Evolutionary conservation across 2,797 vertebrate genomes (phyloP).

Genomic region (Spondyliosoma cantharus): DNA sequence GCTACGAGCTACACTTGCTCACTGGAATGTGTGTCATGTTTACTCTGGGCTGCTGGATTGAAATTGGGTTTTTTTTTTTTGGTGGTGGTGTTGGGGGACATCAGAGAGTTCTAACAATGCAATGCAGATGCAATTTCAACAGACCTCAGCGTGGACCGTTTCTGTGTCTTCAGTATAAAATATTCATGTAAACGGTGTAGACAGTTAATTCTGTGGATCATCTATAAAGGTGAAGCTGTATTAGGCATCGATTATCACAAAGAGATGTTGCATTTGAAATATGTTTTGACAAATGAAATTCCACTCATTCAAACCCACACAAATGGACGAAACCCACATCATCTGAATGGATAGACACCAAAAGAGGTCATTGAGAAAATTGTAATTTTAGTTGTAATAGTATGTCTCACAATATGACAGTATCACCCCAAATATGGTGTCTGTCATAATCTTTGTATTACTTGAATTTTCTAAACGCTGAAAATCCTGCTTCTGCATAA

Average conservation of each 20-base stretch:
- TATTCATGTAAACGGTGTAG: not conserved
- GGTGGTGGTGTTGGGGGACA: not conserved
- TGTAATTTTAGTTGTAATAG: no score
- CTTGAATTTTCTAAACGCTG: no score
- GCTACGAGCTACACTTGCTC: not conserved
- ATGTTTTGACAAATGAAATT: not conserved
- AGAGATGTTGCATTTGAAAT: not conserved
- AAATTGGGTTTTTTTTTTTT: not conserved
- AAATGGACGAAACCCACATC: not conserved
- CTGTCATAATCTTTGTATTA: no score
- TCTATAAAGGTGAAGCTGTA: not conserved
- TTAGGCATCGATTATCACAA: not conserved
- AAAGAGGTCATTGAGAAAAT: not conserved
- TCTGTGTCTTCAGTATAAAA: not conserved
- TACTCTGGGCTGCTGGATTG: not conserved
- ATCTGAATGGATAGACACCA: not conserved
- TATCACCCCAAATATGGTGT: no score
- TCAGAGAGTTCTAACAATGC: not conserved
- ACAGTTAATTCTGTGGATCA: conserved; percentile 1
- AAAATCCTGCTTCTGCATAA: no score
- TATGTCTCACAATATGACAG: not conserved
- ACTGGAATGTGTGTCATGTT: not conserved
- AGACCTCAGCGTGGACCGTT: not conserved
- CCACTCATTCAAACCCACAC: not conserved
- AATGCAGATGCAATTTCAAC: not conserved